Evolutionary conservation across 53 echinoderm and acorn worm genomes (phyloP), one percentile per base, ranked within the genome.

Genomic region (Actinopyga echinites): DNA sequence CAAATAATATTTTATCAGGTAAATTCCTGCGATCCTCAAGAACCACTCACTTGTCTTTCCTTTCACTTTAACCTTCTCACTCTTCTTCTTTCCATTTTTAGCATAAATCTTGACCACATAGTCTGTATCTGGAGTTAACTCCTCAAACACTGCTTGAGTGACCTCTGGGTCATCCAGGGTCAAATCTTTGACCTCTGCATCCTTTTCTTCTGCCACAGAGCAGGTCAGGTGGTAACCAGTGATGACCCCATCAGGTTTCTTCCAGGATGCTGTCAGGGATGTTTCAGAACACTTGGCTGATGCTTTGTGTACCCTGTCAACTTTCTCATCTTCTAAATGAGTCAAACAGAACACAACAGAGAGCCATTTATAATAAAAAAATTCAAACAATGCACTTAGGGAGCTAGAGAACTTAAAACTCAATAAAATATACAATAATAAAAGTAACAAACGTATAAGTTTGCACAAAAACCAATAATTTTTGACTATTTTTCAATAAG

Each of bases 21-120:
- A 49, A 49, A 6, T 1, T 6, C 13, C 3, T 15, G 1, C 1
- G 15, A 49, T 49, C 0, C n/a, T 0, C 6, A 38, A 17, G 17
- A 44, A 49, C 5, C 25, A 91, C 83, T 87, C 61, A 95, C 95
- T 90, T 79, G 95, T 95, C 63, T 75, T 73, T 30, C 84, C 86
- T 5, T 75, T 85, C 15, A 95, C 56, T 24, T 86, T 90, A 29
- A 86, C 79, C 57, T 86, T 83, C 3, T 95, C 90, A 55, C 95
- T 90, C 80, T 90, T 89, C 65, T 88, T 86, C 1, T 93, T 88
- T 32, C 75, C 91, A 84, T 90, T 88, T 35, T 84, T 23, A 26
- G 93, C 83, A 57, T 88, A 95, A 55, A 95, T 95, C 71, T 92
- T 92, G 5, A 95, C 26, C 45, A 79, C 52, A 60, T 95, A 95